phyloP scores from a whole-genome alignment of 92 coral and sea anemone genomes.

The Bergia puertoricense region DNA sequence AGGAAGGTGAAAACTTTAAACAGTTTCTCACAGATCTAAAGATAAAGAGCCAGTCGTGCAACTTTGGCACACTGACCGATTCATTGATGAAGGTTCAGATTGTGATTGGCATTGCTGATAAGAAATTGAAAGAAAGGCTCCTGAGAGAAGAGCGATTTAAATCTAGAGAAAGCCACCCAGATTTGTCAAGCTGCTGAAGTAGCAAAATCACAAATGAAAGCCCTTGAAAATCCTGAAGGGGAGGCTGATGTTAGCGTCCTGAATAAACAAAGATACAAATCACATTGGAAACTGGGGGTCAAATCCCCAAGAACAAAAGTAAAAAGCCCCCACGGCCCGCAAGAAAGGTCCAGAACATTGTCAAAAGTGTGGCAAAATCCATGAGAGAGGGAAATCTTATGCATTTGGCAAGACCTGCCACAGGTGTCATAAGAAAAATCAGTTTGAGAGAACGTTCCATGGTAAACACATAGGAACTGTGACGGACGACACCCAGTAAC shows the following conservation, averaged over 20 bases:
- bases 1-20: slow-evolving; percentile 19
- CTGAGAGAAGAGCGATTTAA: slow-evolving; percentile 29
- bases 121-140: background rate
- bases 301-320: no score
- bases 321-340: background rate
- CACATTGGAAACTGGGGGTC: no score
- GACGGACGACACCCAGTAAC: background rate
- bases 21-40: slow-evolving; percentile 33
- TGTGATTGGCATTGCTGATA: slow-evolving; percentile 24
- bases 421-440: slow-evolving; percentile 15
- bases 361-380: slow-evolving; percentile 23
- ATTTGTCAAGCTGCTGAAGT: slow-evolving; percentile 34
- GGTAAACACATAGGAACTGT: slow-evolving; percentile 1
- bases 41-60: slow-evolving; percentile 25
- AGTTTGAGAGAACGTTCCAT: background rate
- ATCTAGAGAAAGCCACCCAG: slow-evolving; percentile 17
- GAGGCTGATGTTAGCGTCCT: background rate
- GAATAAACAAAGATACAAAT: no score
- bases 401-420: slow-evolving; percentile 18
- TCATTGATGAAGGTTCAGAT: slow-evolving; percentile 20
- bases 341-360: background rate
- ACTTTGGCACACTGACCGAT: background rate
- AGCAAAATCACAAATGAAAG: slow-evolving; percentile 33
- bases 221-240: background rate
- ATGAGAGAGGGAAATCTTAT: background rate